A percentile compares a stretch with the other conserved stretches of the same genome.
Conservation (phyloP, 1,140 invertebrate species). For the Phthorimaea operculella region DNA sequence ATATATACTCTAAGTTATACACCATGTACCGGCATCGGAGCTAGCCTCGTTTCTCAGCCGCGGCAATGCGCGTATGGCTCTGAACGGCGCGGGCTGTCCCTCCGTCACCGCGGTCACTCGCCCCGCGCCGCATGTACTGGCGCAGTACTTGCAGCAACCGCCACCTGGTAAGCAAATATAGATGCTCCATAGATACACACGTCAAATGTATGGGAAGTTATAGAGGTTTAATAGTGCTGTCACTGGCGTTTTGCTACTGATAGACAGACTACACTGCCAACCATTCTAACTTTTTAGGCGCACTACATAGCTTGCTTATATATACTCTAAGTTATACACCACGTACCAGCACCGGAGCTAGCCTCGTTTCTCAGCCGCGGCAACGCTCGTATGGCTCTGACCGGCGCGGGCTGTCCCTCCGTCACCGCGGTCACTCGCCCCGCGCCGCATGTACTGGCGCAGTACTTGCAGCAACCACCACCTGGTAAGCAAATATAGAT, state of each 20-base stretch:
- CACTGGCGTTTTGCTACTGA: too few relatives aligned
- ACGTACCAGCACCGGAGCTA: constrained; percentile 81
- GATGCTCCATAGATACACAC: too few relatives aligned
- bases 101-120: constrained; percentile 73
- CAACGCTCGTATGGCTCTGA: too few relatives aligned
- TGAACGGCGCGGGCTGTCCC: constrained; percentile 74
- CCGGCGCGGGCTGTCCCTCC: constrained; percentile 73
- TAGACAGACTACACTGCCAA: too few relatives aligned
- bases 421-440: constrained; percentile 74
- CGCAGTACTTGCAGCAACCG: constrained; percentile 90
- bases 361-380: constrained; percentile 75
- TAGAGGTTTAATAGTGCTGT: too few relatives aligned
- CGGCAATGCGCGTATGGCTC: constrained; percentile 74
- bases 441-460: constrained; percentile 81
- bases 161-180: constrained; percentile 78
- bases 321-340: too few relatives aligned
- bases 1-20: too few relatives aligned
- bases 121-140: constrained; percentile 79
- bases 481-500: too few relatives aligned
- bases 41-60: constrained; percentile 76
- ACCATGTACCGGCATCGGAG: constrained; percentile 81
- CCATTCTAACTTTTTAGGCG: too few relatives aligned
- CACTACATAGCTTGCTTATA: too few relatives aligned
- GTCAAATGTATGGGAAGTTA: too few relatives aligned
- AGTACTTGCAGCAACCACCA: constrained; percentile 91